Evolutionary conservation across 2,113 vertebrate species (phyloP).

Genomic region (Sylvietta virens): DNA sequence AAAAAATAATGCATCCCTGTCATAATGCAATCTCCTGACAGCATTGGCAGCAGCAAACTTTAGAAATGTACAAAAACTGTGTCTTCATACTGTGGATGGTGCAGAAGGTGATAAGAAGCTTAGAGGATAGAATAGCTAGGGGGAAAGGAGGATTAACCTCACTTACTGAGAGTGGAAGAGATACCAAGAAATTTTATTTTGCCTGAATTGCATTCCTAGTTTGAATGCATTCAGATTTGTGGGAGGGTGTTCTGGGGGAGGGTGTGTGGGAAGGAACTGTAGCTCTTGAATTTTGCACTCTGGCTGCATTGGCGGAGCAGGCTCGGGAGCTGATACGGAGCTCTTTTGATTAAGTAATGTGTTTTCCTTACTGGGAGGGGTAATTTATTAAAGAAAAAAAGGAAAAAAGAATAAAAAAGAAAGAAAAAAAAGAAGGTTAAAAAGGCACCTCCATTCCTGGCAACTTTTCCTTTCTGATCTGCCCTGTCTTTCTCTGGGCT

Average conservation of each 20-base stretch:
- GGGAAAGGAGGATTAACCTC: constrained; percentile 37
- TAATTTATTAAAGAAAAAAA: neutral
- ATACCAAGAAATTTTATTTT: constrained; percentile 27
- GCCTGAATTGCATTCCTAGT: neutral
- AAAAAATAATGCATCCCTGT: neutral
- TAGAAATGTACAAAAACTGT: neutral
- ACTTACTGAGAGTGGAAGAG: neutral
- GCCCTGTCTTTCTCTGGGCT: neutral
- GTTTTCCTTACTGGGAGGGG: neutral
- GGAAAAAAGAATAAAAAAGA: too few species aligned
- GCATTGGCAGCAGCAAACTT: neutral
- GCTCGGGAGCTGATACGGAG: neutral
- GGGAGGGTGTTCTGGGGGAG: neutral
- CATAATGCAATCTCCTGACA: neutral
- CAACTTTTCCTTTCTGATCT: neutral
- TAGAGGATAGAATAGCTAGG: constrained; percentile 31
- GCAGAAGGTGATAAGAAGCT: constrained; percentile 47
- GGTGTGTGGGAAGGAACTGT: neutral
- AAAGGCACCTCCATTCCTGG: neutral
- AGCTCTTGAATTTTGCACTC: neutral
- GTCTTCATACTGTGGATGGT: neutral
- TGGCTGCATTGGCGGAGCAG: neutral
- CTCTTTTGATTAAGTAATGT: neutral
- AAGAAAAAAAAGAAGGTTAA: too few species aligned
- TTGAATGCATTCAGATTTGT: neutral